Percentiles rank a stretch among this genome's conserved stretches.
phyloP scores from a whole-genome alignment of 2,797 vertebrate genomes.

The Loriculus beryllinus region DNA sequence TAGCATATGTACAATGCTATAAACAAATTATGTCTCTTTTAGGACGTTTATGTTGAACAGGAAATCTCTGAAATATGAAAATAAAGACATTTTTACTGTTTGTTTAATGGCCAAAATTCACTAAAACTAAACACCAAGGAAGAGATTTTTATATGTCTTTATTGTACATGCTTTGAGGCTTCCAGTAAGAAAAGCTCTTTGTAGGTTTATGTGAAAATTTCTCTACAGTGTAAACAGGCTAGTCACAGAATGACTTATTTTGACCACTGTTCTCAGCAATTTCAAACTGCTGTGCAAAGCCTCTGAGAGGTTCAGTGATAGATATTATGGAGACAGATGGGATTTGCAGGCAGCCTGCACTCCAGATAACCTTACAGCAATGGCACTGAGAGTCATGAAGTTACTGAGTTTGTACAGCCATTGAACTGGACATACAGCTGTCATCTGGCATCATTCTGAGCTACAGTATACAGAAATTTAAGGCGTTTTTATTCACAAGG shows the following conservation, averaged over 20 bases:
- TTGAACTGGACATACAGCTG: background rate
- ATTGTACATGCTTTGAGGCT: background rate
- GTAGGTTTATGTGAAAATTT: background rate
- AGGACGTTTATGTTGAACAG: background rate
- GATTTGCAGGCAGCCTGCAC: background rate
- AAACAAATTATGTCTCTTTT: background rate
- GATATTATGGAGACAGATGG: slow-evolving; percentile 2
- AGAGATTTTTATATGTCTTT: background rate
- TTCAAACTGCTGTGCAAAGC: background rate
- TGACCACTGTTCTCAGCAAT: background rate
- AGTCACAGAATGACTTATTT: background rate
- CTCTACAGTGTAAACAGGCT: background rate
- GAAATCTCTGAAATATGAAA: background rate
- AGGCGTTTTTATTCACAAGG: background rate
- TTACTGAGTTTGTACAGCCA: background rate
- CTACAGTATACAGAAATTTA: background rate
- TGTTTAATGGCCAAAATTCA: background rate
- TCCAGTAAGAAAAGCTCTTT: background rate
- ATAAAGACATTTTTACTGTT: background rate
- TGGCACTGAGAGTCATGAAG: background rate
- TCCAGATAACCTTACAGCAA: background rate
- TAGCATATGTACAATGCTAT: background rate
- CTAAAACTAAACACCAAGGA: background rate
- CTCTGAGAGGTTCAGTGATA: background rate
- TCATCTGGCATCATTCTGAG: background rate